Base-by-base conservation (phyloP, 2,797 vertebrate species). In the Muraenolepis orangiensis region DNA sequence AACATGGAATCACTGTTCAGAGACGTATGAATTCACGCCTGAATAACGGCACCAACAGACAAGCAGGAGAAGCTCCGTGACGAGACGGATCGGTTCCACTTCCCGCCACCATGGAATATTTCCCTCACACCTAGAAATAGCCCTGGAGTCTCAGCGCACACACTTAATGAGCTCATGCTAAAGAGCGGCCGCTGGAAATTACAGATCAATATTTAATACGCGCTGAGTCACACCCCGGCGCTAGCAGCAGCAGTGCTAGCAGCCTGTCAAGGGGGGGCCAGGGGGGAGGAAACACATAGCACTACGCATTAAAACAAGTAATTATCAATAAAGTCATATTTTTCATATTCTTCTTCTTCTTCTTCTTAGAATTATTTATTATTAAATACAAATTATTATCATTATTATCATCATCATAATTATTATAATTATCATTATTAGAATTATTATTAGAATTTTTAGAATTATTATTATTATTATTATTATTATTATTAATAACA, bases 161-260 rank as follows among this genome's bases (percentile, higher is more conserved):
- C 82, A 85, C 89, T 89, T 93, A 93, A 93, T 91, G 91, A 92
- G 89, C 87, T 89, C 88, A 91, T 88, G 89, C 87, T 87, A 92
- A 93, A 92, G 89, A 91, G 89, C 83, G 84, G 89, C 82, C 84
- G 74, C 84, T 83, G 90, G 88, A 90, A 82, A 89, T 91, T 89
- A 88, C 79, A 79, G 86, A 93, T 93, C 91, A 93, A 94, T 94
- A 94, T 92, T 93, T 93, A 91, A 93, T 93, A 88, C 79, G 72
- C 84, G 82, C 85, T 93, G 93, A 92, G 88, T 94, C 93, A 93
- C 90, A 76, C 51, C 29, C 75, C 70, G 74, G 82, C 86, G 81
- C 80, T 83, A 80, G 86, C 74, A 78, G n/a, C 71, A 72, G 80
- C n/a, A n/a, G n/a, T n/a, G n/a, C n/a, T n/a, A 67, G 57, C 76